Base-by-base conservation (phyloP, 2,113 vertebrate genomes). In the Alosa alosa region DNA sequence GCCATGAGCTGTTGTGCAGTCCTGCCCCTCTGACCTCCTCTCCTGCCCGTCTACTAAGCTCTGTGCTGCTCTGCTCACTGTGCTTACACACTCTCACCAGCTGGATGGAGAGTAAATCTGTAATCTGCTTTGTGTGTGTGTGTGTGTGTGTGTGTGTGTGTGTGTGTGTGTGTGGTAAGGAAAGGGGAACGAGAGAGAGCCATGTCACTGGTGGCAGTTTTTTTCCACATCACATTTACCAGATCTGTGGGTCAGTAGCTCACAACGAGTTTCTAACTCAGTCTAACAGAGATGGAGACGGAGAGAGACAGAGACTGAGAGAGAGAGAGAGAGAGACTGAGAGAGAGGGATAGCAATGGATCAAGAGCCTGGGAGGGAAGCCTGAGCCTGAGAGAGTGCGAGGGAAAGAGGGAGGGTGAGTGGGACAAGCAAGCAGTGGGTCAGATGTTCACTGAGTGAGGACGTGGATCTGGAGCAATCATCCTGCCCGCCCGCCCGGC, bases 231-330 rank as follows among this genome's bases (percentile, higher is more conserved):
- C 50, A 47, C 72, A 50, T 81, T 22, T 78, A n/a, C 11, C 81
- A 22, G 20, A 60, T 84, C 52, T 88, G 86, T 84, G 6, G 9
- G 22, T 83, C 82, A 64, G 81, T 83, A 36, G 49, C 25, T 41
- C 82, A 83, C 31, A 22, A 25, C 4, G 6, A 25, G 60, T 7
- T 64, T 20, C 49, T 55, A 57, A 84, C 39, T 39, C 83, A 60
- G 83, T 60, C 11, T 64, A 3, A 41, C 15, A 52, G 6, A 85
- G 0, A 86, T 17, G 50, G 31, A 52, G 22, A 57, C 72, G 9
- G 49, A 60, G 7, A 25, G 50, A 47, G 50, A 4, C 7, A 78
- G 86, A 55, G 4, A 75, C 11, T 3, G 57, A 45, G 85, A 18
- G 20, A 39, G 22, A 11, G 4, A 25, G 57, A 64, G 57, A 36